Conservation (phyloP, 2,888 invertebrate species). For the Limenitis camilla region DNA sequence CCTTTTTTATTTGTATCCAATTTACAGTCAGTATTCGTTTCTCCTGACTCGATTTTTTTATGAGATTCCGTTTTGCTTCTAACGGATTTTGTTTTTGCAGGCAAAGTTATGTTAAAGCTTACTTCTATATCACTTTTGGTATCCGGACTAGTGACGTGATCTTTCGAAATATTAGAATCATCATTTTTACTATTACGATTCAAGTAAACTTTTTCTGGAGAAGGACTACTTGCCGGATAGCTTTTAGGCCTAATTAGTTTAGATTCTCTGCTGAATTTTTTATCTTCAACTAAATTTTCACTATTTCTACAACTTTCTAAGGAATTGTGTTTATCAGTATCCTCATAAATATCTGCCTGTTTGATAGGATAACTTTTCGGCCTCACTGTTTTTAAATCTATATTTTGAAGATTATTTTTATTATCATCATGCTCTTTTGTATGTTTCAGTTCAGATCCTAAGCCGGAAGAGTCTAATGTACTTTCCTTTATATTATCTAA, state of each 20-base stretch:
- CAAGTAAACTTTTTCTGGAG: constrained; percentile 57
- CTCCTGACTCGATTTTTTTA: constrained; percentile 30
- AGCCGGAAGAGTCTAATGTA: constrained; percentile 39
- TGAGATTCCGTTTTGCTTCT: constrained; percentile 34
- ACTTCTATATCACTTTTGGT: constrained; percentile 59
- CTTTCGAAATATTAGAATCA: constrained; percentile 37
- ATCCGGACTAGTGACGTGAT: constrained; percentile 32
- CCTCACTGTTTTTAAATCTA: constrained; percentile 62
- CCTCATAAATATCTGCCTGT: constrained; percentile 47
- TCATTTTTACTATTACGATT: constrained; percentile 44
- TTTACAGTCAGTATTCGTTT: constrained; percentile 28
- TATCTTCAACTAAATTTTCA: constrained; percentile 26
- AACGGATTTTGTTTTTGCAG: constrained; percentile 44
- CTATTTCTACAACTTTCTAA: constrained; percentile 28
- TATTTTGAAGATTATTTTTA: constrained; percentile 41
- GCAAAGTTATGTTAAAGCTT: constrained; percentile 63
- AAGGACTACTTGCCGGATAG: constrained; percentile 71
- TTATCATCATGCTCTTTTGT: constrained; percentile 24
- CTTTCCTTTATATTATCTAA: constrained; percentile 66
- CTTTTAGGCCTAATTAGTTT: constrained; percentile 75
- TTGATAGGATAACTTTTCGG: constrained; percentile 77
- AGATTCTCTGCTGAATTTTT: constrained; percentile 51
- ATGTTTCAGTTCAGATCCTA: constrained; percentile 16
- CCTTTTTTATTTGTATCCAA: constrained; percentile 27
- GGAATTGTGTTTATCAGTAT: constrained; percentile 32